These are phyloP conservation scores for Lampropteryx suffumata DNA, from an alignment of 2,888 invertebrate species.

Conservation along the genomic window DNA sequence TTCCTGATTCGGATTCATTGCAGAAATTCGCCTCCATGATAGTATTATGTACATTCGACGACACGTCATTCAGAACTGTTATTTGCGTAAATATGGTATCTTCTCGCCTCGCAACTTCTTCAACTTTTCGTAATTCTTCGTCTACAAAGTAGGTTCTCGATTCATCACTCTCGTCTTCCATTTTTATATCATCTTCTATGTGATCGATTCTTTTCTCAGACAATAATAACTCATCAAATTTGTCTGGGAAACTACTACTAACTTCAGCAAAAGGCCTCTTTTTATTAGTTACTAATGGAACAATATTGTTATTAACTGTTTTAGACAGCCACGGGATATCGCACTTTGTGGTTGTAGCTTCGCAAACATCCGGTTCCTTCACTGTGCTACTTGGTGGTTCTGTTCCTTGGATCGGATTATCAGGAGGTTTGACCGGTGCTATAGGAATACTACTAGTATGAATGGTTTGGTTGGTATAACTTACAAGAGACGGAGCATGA, in stretches of 20 bases:
- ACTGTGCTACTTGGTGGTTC: conserved; percentile 77
- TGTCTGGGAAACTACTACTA: conserved; percentile 63
- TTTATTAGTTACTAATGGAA: conserved; percentile 66
- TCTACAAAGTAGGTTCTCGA: conserved; percentile 43
- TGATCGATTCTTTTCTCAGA: conserved; percentile 41
- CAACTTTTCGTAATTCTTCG: conserved; percentile 59
- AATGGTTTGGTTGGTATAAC: conserved; percentile 61
- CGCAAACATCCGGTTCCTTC: conserved; percentile 62
- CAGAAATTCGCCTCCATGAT: conserved; percentile 74
- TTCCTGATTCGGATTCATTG: conserved; percentile 75
- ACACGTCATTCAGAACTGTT: conserved; percentile 74
- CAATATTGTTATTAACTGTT: conserved; percentile 75
- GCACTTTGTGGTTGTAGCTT: conserved; percentile 61
- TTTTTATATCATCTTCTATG: conserved; percentile 23
- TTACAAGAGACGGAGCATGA: conserved; percentile 66
- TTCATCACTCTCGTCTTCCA: conserved; percentile 36
- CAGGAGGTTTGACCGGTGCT: conserved; percentile 74
- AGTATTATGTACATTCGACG: conserved; percentile 71
- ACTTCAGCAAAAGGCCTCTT: conserved; percentile 75
- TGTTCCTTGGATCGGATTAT: conserved; percentile 75
- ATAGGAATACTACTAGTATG: conserved; percentile 76
- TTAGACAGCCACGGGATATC: conserved; percentile 78
- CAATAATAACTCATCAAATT: conserved; percentile 56
- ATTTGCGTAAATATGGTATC: conserved; percentile 76
- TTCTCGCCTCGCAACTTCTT: conserved; percentile 68